phyloP scores from a whole-genome alignment of 1,140 invertebrate species.

The Drosophila busckii region DNA sequence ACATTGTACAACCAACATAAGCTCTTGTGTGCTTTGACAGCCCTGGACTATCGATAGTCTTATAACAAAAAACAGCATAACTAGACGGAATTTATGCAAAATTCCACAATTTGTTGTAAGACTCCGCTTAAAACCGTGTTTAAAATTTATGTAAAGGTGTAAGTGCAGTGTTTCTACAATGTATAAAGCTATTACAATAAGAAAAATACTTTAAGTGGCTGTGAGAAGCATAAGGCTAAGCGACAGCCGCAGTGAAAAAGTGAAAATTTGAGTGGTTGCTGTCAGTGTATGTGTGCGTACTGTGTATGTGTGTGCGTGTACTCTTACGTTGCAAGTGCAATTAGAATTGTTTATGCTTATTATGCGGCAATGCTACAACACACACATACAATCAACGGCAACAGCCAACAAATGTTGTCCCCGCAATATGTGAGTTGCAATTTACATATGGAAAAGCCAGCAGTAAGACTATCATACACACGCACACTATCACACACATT shows the following conservation, averaged over 20 bases:
- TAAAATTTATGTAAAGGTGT: slow-evolving; percentile 18
- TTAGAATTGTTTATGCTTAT: slow-evolving; percentile 31
- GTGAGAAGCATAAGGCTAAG: slow-evolving; percentile 1
- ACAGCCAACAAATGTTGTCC: slow-evolving; percentile 68
- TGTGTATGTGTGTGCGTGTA: slow-evolving; percentile 36
- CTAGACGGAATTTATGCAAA: no score
- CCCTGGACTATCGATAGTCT: no score
- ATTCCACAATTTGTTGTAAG: no score
- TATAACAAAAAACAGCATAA: no score
- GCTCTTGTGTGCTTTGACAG: no score
- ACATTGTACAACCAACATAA: no score
- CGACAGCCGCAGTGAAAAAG: slow-evolving; percentile 45
- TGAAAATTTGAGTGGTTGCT: slow-evolving; percentile 55
- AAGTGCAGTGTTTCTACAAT: slow-evolving; percentile 14
- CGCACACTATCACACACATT: slow-evolving; percentile 8
- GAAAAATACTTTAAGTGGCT: slow-evolving; percentile 11
- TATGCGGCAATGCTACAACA: slow-evolving; percentile 20
- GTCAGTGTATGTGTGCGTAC: slow-evolving; percentile 30
- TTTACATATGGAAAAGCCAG: slow-evolving; percentile 7
- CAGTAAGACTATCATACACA: slow-evolving; percentile 33
- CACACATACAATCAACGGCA: no score
- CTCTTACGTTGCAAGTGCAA: slow-evolving; percentile 59
- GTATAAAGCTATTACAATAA: slow-evolving; percentile 1
- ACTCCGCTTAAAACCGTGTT: slow-evolving; percentile 16
- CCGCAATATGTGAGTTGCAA: slow-evolving; percentile 58